phyloP scores from a whole-genome alignment of 2,888 invertebrate genomes.

The Hedychridium roseum region DNA sequence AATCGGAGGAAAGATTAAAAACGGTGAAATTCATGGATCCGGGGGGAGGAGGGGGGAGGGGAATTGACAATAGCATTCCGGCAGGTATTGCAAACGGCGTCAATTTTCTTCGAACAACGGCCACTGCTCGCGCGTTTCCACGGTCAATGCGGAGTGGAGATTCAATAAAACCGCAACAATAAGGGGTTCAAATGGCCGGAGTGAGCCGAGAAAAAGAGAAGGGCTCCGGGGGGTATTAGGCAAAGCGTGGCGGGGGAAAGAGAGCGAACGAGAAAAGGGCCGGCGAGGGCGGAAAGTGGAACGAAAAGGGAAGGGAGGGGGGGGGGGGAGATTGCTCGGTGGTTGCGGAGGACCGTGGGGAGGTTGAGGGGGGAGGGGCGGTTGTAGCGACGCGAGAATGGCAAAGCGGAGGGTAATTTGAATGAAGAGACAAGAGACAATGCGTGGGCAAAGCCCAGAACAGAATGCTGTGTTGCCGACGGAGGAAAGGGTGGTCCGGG shows the following conservation, averaged over 20 bases:
- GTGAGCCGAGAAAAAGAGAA: conserved; percentile 17
- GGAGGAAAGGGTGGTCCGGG: conserved; percentile 19
- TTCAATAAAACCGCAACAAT: conserved; percentile 64
- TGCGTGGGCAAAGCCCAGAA: conserved; percentile 50
- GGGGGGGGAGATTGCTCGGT: too few relatives aligned
- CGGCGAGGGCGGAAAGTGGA: conserved; percentile 14
- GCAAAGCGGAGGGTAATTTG: conserved; percentile 59
- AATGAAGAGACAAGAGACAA: conserved; percentile 63
- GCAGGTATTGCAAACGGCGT: too few relatives aligned
- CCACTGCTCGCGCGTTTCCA: conserved; percentile 45
- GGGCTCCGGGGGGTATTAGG: conserved; percentile 10
- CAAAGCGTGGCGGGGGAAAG: conserved; percentile 8
- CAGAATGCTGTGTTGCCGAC: conserved; percentile 20
- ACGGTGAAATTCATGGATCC: too few relatives aligned
- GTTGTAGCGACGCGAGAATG: conserved; percentile 43
- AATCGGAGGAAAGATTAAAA: too few relatives aligned
- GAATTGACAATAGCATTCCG: too few relatives aligned
- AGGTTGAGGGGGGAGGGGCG: conserved; percentile 19
- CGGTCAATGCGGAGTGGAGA: conserved; percentile 57
- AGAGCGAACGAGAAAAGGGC: neutral
- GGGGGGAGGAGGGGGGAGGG: too few relatives aligned
- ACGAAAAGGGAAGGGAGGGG: conserved; percentile 20
- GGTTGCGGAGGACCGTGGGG: too few relatives aligned
- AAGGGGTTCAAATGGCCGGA: conserved; percentile 51
- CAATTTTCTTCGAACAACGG: conserved; percentile 53